phyloP scores from a whole-genome alignment of 1,140 invertebrate species.

The Littorina saxatilis region DNA sequence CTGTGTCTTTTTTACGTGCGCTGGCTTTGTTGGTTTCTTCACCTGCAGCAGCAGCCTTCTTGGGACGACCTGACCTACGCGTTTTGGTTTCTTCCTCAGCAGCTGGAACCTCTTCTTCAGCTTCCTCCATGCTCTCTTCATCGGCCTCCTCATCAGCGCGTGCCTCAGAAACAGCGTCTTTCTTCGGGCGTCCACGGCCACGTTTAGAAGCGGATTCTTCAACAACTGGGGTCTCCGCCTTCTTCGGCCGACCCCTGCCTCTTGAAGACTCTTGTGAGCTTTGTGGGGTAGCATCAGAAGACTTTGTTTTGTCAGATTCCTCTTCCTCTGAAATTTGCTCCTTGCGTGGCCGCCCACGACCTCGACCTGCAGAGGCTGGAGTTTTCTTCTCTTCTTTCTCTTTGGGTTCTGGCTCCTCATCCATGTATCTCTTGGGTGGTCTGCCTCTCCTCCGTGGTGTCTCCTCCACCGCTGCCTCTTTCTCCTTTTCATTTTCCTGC shows the following conservation, averaged over 20 bases:
- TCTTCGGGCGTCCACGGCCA: constrained; percentile 43
- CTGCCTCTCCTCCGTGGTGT: constrained; percentile 37
- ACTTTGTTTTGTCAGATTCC: constrained; percentile 14
- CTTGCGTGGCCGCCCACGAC: constrained; percentile 30
- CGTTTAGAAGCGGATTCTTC: constrained; percentile 43
- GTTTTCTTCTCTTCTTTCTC: constrained; percentile 42
- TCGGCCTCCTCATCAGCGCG: constrained; percentile 39
- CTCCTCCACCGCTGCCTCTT: constrained; percentile 36
- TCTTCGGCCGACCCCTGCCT: constrained; percentile 50
- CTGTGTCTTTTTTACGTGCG: constrained; percentile 11
- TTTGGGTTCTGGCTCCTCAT: constrained; percentile 39
- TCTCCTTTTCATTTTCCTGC: constrained; percentile 30
- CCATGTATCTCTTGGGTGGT: constrained; percentile 43
- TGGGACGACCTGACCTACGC: not conserved
- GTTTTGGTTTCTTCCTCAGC: constrained; percentile 36
- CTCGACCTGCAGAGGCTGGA: not conserved
- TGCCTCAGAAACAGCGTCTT: constrained; percentile 31
- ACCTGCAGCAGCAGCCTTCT: not conserved
- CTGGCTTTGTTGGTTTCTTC: constrained; percentile 6
- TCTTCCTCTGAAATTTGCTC: constrained; percentile 22
- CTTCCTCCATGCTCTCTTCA: constrained; percentile 44
- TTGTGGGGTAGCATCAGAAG: constrained; percentile 21
- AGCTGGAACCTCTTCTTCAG: constrained; percentile 43
- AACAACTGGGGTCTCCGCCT: constrained; percentile 25
- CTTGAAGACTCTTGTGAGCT: constrained; percentile 33